These are phyloP conservation scores for Arenaria interpres DNA, from an alignment of 2,113 vertebrate species.

Conservation along the genomic window DNA sequence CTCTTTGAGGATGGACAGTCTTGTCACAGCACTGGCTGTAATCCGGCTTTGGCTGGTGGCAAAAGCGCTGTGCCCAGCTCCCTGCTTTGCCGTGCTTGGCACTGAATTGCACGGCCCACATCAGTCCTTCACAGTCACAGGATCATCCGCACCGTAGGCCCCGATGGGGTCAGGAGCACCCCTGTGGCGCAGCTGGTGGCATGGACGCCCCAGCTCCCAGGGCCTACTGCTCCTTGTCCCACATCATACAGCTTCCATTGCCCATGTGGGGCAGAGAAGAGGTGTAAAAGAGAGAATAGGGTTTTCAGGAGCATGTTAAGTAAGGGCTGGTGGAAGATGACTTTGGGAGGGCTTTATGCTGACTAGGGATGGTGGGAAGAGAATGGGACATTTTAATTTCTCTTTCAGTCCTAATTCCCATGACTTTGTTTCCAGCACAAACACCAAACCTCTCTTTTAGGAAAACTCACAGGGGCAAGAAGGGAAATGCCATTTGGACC, in stretches of 20 bases:
- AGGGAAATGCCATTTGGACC: neutral
- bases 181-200: rapidly evolving
- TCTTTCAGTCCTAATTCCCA: neutral
- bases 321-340: neutral
- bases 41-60: neutral
- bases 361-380: neutral
- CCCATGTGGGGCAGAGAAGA: neutral
- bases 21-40: neutral
- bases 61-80: neutral
- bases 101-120: rapidly evolving
- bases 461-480: neutral
- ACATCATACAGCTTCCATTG: neutral
- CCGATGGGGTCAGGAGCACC: neutral
- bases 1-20: neutral
- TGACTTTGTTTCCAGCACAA: neutral
- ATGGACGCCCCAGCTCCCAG: rapidly evolving
- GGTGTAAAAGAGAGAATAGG: rapidly evolving
- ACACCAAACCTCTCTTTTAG: neutral
- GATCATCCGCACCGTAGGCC: rapidly evolving
- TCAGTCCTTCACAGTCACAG: neutral
- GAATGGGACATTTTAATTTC: neutral
- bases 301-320: neutral
- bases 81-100: neutral
- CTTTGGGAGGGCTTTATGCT: neutral
- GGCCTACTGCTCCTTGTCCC: neutral